These are phyloP conservation scores for Nymphicus hollandicus DNA, from an alignment of 2,113 vertebrate genomes.

Conservation along the genomic window DNA sequence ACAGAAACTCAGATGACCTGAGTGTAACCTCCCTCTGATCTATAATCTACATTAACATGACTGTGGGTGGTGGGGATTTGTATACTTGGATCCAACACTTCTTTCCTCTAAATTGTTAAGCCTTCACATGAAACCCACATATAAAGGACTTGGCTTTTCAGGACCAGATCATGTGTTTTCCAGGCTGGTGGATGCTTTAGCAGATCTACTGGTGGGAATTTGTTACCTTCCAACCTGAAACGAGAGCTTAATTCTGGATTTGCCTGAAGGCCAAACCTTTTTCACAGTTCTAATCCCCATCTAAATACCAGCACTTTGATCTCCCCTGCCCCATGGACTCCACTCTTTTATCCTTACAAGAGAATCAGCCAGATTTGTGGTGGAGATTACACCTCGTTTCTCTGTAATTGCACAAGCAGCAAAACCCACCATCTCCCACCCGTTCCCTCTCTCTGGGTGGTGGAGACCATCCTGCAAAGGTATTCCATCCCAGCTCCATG, in stretches of 20 bases:
- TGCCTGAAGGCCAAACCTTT: constrained; percentile 1
- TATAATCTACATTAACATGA: not conserved
- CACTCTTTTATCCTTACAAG: not conserved
- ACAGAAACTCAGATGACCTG: not conserved
- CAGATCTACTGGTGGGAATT: constrained; percentile 36
- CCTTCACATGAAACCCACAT: not conserved
- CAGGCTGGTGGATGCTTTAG: not conserved
- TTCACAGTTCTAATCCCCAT: not conserved
- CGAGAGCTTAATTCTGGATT: constrained; percentile 9
- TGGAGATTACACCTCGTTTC: not conserved
- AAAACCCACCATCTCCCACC: not conserved
- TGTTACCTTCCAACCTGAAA: not conserved
- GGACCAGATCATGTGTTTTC: not conserved
- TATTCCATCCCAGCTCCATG: not conserved
- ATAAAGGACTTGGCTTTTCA: not conserved
- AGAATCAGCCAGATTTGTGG: not conserved
- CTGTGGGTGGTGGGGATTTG: not conserved
- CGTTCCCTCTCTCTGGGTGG: fast-evolving
- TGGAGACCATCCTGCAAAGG: not conserved
- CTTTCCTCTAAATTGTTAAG: not conserved
- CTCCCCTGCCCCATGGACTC: not conserved
- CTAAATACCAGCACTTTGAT: constrained; percentile 30
- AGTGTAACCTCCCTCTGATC: not conserved
- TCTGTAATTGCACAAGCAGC: not conserved
- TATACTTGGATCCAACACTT: not conserved